A percentile compares a stretch with the other conserved stretches of the same genome.
phyloP scores from a whole-genome alignment of 2,113 vertebrate genomes.

The Rynchops niger region DNA sequence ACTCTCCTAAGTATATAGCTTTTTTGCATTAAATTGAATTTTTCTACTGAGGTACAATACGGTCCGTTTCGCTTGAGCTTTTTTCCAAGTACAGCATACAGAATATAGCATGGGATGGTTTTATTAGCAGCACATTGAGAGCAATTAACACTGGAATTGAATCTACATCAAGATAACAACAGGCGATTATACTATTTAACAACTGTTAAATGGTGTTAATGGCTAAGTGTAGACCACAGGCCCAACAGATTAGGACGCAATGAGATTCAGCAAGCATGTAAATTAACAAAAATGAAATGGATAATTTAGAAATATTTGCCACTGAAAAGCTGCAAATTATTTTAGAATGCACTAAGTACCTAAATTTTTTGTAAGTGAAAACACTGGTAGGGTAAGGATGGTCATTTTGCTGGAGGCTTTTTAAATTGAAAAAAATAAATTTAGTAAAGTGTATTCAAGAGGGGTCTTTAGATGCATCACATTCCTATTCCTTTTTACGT shows the following conservation, averaged over 20 bases:
- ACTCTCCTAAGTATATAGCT: not conserved
- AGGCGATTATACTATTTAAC: constrained; percentile 33
- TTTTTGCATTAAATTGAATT: not conserved
- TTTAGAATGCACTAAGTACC: not conserved
- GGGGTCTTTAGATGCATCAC: not conserved
- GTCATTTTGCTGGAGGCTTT: not conserved
- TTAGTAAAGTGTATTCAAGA: not conserved
- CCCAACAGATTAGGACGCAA: not conserved
- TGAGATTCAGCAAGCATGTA: not conserved
- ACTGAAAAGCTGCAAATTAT: not conserved
- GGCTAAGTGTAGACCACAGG: not conserved
- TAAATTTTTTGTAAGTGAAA: not conserved
- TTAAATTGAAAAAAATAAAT: not conserved
- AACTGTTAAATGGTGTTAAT: constrained; percentile 53
- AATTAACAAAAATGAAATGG: constrained; percentile 8
- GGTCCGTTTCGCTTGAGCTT: not conserved
- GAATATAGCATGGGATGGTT: not conserved
- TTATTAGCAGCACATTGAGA: constrained; percentile 23
- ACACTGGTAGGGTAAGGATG: not conserved
- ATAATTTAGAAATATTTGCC: constrained; percentile 21
- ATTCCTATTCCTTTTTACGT: not conserved
- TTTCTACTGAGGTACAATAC: not conserved
- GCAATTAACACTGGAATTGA: constrained; percentile 24
- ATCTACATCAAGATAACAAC: constrained; percentile 29
- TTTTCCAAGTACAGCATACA: not conserved